Evolutionary conservation across 2,888 invertebrate species (phyloP), one percentile per base, ranked within the genome.

Genomic region (Leptinotarsa tumamoca): DNA sequence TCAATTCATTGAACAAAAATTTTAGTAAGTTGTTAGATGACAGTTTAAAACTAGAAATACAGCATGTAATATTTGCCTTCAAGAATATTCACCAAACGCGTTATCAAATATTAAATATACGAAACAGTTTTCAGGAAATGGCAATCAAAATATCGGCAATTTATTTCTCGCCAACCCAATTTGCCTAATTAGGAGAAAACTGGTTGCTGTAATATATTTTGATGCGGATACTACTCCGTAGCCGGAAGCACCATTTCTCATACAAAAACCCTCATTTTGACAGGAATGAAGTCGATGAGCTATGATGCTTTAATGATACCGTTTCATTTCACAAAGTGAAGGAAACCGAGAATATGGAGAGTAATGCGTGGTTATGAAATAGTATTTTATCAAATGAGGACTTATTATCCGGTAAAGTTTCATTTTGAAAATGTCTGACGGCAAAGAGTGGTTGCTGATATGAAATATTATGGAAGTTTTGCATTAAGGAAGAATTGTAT

Each of bases 151-250:
- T 66, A 71, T 71, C 71, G 21, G 33, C 49, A 56, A 67, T 72
- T 72, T 54, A 72, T 72, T 67, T 67, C 33, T 18, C 23, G 54
- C 23, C 49, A 23, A 52, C 21, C 67, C 72, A 72, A 72, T 72
- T 72, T 67, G 49, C 67, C 33, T 72, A 72, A 72, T 72, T 72
- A 67, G 72, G 52, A 2, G 56, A 66, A 52, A 51, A 52, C 63
- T 33, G 63, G 67, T 54, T 72, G 33, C 67, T 5, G 67, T 67
- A 67, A 72, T 66, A 54, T 72, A 72, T 72, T 67, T 67, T 67
- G 72, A 67, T 72, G 72, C 72, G 72, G 68, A 63, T 43, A 61
- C 43, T 58, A 70, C 23, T 58, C 17, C 15, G 52, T 54, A 58
- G 58, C 43, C 50, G 23, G 18, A 49, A 3, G 15, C 21, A 18